Percentiles rank a stretch among this genome's conserved stretches.
Evolutionary conservation across 1,140 invertebrate genomes (phyloP).

Genomic region (Megalopta genalis): DNA sequence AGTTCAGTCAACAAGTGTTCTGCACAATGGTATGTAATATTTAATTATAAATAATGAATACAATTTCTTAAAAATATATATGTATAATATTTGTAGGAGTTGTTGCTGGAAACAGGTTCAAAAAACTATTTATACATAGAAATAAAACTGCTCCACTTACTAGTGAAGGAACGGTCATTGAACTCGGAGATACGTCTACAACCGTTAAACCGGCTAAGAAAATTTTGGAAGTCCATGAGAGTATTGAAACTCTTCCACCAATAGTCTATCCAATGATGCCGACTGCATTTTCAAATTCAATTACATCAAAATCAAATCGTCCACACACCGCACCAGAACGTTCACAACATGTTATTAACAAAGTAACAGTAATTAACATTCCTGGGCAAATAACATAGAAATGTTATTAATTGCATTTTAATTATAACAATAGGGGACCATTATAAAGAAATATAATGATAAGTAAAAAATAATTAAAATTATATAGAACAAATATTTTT

Average conservation of each 20-base stretch:
- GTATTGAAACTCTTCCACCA: slow-evolving; percentile 30
- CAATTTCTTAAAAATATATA: slow-evolving; percentile 2
- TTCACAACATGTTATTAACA: slow-evolving; percentile 44
- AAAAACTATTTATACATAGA: slow-evolving; percentile 57
- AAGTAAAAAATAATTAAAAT: background rate
- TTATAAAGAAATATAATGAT: background rate
- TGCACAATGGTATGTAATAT: slow-evolving; percentile 52
- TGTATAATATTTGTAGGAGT: slow-evolving; percentile 27
- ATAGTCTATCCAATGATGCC: slow-evolving; percentile 57
- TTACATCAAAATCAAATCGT: slow-evolving; percentile 42
- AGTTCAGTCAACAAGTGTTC: slow-evolving; percentile 13
- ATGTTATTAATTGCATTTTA: slow-evolving; percentile 42
- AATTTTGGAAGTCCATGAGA: slow-evolving; percentile 36
- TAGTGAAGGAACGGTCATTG: slow-evolving; percentile 45
- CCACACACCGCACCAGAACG: slow-evolving; percentile 66
- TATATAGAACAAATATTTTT: slow-evolving; percentile 11
- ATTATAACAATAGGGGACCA: slow-evolving; percentile 33
- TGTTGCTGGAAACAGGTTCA: slow-evolving; percentile 18
- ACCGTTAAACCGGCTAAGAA: slow-evolving; percentile 18
- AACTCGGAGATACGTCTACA: slow-evolving; percentile 45
- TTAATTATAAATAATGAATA: slow-evolving; percentile 1
- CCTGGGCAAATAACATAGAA: slow-evolving; percentile 67
- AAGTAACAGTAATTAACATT: slow-evolving; percentile 57
- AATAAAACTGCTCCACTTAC: slow-evolving; percentile 69
- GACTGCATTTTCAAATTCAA: slow-evolving; percentile 9